Evolutionary conservation across 2,888 invertebrate genomes (phyloP).

Genomic region (Uropetala carovei): DNA sequence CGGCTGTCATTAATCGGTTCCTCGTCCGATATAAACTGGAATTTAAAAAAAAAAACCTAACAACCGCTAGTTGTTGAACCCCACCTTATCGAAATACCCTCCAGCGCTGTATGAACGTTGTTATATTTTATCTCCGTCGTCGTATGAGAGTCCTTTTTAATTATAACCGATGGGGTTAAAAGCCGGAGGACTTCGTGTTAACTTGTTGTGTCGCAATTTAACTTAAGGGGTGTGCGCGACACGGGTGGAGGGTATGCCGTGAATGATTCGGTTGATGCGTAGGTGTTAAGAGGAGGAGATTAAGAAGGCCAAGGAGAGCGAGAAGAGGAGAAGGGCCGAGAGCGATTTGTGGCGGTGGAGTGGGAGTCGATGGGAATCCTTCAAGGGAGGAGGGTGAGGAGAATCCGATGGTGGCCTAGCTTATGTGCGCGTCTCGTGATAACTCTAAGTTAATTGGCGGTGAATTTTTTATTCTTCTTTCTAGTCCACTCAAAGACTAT

Average conservation of each 20-base stretch:
- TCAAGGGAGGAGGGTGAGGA: conserved; percentile 10
- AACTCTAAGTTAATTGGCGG: conserved; percentile 35
- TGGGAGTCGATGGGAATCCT: background rate
- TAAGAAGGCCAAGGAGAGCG: conserved; percentile 57
- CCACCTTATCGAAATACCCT: too few species aligned
- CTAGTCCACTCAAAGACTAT: conserved; percentile 37
- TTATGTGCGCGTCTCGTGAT: conserved; percentile 13
- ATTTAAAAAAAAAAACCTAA: too few species aligned
- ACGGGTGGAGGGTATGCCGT: background rate
- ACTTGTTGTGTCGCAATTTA: background rate
- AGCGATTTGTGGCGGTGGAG: background rate
- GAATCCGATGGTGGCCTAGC: conserved; percentile 12
- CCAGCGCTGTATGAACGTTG: too few species aligned
- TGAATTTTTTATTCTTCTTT: conserved; percentile 4
- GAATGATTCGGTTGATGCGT: conserved; percentile 31
- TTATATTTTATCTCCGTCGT: too few species aligned
- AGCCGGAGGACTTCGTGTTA: background rate
- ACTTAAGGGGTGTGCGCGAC: background rate
- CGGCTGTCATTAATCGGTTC: conserved; percentile 46
- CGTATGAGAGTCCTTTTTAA: too few species aligned
- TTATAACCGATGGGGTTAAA: background rate
- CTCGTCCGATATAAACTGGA: background rate
- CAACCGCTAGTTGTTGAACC: too few species aligned
- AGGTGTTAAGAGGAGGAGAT: conserved; percentile 13
- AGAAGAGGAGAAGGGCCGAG: background rate